A percentile compares a stretch with the other conserved stretches of the same genome.
Evolutionary conservation across 2,888 invertebrate species (phyloP).

Genomic region (Troides aeacus): DNA sequence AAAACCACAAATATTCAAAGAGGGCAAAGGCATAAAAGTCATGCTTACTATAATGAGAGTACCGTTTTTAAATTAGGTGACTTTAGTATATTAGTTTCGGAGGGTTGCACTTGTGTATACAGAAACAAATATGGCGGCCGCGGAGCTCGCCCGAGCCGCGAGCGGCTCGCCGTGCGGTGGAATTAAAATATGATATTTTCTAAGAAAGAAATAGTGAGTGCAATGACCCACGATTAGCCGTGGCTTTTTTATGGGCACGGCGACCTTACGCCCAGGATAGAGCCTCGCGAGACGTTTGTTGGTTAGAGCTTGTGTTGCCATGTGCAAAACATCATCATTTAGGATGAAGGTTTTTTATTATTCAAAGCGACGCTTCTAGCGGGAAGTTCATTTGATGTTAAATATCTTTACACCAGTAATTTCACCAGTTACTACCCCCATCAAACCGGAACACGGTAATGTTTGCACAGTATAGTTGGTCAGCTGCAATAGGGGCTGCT

Average conservation of each 20-base stretch:
- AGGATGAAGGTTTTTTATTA: background rate
- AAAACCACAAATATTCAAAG: slow-evolving; percentile 5
- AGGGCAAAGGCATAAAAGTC: slow-evolving; percentile 36
- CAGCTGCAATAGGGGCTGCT: no score
- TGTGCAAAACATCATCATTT: slow-evolving; percentile 11
- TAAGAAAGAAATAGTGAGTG: slow-evolving; percentile 59
- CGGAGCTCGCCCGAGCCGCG: slow-evolving; percentile 61
- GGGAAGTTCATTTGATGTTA: no score
- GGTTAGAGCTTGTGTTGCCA: slow-evolving; percentile 40
- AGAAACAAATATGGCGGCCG: slow-evolving; percentile 46
- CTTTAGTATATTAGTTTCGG: slow-evolving; percentile 46
- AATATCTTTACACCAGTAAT: no score
- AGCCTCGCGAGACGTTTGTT: slow-evolving; percentile 68
- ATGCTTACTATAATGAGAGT: slow-evolving; percentile 32
- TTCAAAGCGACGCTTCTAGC: no score
- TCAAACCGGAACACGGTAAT: no score
- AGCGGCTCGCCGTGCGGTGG: slow-evolving; percentile 41
- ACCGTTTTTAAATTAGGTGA: slow-evolving; percentile 57
- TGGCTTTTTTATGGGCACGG: slow-evolving; percentile 55
- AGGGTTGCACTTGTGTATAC: slow-evolving; percentile 62
- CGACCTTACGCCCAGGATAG: slow-evolving; percentile 56
- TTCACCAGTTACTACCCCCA: no score
- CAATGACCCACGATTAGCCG: slow-evolving; percentile 72
- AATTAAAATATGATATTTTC: slow-evolving; percentile 44
- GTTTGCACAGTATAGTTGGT: no score